phyloP scores from a whole-genome alignment of 2,797 vertebrate genomes.

The Argentina silus region DNA sequence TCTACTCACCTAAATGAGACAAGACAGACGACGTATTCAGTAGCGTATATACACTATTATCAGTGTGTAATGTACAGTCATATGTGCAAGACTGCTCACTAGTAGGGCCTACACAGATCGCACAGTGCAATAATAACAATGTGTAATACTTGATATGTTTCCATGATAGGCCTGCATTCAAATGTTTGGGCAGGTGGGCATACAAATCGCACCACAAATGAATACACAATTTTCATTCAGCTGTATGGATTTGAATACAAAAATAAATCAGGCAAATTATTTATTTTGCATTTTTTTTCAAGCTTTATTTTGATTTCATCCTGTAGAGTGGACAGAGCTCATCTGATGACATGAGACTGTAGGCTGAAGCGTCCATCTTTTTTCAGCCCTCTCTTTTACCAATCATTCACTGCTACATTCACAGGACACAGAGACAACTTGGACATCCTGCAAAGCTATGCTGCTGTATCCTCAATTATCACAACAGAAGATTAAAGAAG shows the following conservation, averaged over 20 bases:
- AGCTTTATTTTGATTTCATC: slow-evolving; percentile 72
- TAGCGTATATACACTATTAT: too few species aligned
- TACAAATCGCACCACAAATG: not conserved
- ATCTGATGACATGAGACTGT: slow-evolving; percentile 12
- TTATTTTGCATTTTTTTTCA: slow-evolving; percentile 60
- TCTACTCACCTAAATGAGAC: too few species aligned
- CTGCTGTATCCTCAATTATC: not conserved
- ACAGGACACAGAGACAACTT: slow-evolving; percentile 7
- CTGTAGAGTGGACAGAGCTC: slow-evolving; percentile 67
- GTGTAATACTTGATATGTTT: too few species aligned
- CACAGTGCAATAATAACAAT: too few species aligned
- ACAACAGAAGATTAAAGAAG: not conserved
- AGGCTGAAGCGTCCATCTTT: slow-evolving; percentile 13
- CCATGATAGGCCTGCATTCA: too few species aligned
- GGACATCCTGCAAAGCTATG: not conserved
- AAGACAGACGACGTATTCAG: too few species aligned
- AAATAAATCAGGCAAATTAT: slow-evolving; percentile 9
- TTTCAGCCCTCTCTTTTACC: slow-evolving; percentile 25
- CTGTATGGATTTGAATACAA: not conserved
- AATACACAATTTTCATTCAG: not conserved
- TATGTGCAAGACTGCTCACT: too few species aligned
- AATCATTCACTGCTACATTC: slow-evolving; percentile 10
- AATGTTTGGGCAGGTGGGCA: too few species aligned
- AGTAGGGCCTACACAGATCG: too few species aligned
- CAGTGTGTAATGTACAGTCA: too few species aligned